Percentiles rank a stretch among this genome's conserved stretches.
Evolutionary conservation across 2,113 vertebrate genomes (phyloP).

Genomic region (Trachemys scripta): DNA sequence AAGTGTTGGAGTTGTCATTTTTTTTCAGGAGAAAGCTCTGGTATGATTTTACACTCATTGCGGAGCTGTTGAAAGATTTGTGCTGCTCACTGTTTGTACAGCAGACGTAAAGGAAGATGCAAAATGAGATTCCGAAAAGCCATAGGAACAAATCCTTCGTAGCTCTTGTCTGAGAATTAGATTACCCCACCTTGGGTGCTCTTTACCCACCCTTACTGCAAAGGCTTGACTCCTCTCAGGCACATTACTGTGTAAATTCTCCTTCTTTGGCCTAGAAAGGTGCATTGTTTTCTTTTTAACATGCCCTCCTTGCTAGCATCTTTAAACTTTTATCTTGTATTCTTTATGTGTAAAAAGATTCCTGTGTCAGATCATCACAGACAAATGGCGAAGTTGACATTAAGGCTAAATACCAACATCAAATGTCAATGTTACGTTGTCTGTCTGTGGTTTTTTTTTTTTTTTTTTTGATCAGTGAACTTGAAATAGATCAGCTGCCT

Average conservation of each 20-base stretch:
- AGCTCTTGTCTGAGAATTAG: not conserved
- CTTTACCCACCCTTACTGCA: not conserved
- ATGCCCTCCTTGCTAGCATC: not conserved
- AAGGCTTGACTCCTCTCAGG: not conserved
- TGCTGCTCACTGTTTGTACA: not conserved
- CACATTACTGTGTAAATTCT: not conserved
- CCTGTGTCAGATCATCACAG: fast-evolving
- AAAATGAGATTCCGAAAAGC: not conserved
- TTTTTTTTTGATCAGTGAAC: not conserved
- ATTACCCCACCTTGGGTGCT: not conserved
- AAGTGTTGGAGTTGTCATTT: conserved; percentile 1
- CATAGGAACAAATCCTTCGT: not conserved
- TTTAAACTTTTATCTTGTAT: not conserved
- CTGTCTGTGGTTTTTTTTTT: not conserved
- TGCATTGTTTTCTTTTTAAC: not conserved
- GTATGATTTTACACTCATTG: conserved; percentile 6
- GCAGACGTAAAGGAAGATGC: not conserved
- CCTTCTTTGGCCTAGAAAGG: not conserved
- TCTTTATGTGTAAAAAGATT: not conserved
- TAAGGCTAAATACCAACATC: conserved; percentile 7
- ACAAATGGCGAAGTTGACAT: not conserved
- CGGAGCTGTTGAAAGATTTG: not conserved
- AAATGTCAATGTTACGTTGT: not conserved
- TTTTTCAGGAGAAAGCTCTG: not conserved
- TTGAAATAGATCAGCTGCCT: not conserved